Evolutionary conservation across 2,113 vertebrate genomes (phyloP).

Genomic region (Tympanuchus pallidicinctus): DNA sequence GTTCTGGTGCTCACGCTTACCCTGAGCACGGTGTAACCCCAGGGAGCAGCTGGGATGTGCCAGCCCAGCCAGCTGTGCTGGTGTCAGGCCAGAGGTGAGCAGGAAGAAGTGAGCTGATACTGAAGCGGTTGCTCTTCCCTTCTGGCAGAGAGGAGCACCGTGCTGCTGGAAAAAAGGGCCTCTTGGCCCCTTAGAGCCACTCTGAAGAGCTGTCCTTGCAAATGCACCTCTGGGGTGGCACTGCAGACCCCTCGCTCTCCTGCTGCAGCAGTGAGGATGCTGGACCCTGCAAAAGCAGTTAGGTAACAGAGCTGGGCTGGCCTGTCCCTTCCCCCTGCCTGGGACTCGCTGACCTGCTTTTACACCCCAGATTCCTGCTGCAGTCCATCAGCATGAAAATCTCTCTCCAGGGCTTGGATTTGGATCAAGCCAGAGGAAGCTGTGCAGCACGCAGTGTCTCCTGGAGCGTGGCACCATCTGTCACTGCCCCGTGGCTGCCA

Average conservation of each 20-base stretch:
- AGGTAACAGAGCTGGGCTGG: not conserved
- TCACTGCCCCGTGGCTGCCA: not conserved
- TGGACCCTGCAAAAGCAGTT: not conserved
- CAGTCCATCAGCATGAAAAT: slow-evolving; percentile 16
- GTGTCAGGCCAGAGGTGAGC: not conserved
- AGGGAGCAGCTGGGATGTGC: not conserved
- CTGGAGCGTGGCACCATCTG: slow-evolving; percentile 21
- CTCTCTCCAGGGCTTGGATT: not conserved
- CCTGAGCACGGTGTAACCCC: not conserved
- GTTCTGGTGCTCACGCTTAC: not conserved
- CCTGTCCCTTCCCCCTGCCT: not conserved
- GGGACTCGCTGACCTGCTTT: slow-evolving; percentile 48
- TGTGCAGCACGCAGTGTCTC: not conserved
- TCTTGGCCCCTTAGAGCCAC: not conserved
- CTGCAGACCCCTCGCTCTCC: not conserved
- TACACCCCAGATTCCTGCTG: slow-evolving; percentile 33
- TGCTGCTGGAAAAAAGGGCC: not conserved
- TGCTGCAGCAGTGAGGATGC: accelerated
- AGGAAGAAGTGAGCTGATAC: not conserved
- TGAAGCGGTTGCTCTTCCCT: not conserved
- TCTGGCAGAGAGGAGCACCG: not conserved
- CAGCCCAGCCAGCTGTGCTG: not conserved
- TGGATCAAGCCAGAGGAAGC: slow-evolving; percentile 24
- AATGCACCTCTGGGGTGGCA: not conserved
- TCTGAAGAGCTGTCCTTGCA: not conserved